Conservation (phyloP, 2,888 invertebrate genomes). For the Deilephila elpenor region DNA sequence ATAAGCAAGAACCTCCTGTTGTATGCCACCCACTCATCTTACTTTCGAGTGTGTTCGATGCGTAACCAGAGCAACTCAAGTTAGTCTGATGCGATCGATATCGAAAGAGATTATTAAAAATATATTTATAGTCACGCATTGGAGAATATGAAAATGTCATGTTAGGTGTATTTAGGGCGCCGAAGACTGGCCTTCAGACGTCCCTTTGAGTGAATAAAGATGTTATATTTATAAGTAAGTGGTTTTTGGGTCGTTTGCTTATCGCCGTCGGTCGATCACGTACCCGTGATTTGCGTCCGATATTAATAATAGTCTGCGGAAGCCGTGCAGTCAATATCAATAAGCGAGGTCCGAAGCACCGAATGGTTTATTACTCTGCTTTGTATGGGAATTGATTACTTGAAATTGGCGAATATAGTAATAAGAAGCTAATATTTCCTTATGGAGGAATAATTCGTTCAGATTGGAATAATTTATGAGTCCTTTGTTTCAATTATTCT, state of each 20-base stretch:
- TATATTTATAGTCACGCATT: neutral
- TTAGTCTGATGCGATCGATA: neutral
- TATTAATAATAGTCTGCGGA: slow-evolving; percentile 21
- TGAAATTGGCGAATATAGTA: neutral
- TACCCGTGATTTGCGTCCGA: slow-evolving; percentile 18
- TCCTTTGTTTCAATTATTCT: no score
- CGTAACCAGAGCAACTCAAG: neutral
- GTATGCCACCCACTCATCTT: neutral
- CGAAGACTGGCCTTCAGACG: neutral
- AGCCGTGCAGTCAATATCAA: slow-evolving; percentile 22
- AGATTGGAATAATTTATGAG: no score
- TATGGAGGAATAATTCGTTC: no score
- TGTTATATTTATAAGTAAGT: slow-evolving; percentile 19
- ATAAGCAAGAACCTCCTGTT: neutral
- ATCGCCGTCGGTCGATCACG: slow-evolving; percentile 20
- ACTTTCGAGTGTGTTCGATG: neutral
- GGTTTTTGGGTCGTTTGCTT: slow-evolving; percentile 24
- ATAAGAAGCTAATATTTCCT: no score
- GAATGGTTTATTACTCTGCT: slow-evolving; percentile 15
- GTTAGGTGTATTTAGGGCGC: neutral
- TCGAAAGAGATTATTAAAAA: neutral
- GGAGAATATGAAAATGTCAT: neutral
- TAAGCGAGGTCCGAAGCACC: slow-evolving; percentile 16
- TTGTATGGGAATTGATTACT: slow-evolving; percentile 10
- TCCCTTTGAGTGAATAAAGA: neutral